These are phyloP conservation scores for Narcine bancroftii DNA, from an alignment of 2,113 vertebrate species.

Conservation along the genomic window DNA sequence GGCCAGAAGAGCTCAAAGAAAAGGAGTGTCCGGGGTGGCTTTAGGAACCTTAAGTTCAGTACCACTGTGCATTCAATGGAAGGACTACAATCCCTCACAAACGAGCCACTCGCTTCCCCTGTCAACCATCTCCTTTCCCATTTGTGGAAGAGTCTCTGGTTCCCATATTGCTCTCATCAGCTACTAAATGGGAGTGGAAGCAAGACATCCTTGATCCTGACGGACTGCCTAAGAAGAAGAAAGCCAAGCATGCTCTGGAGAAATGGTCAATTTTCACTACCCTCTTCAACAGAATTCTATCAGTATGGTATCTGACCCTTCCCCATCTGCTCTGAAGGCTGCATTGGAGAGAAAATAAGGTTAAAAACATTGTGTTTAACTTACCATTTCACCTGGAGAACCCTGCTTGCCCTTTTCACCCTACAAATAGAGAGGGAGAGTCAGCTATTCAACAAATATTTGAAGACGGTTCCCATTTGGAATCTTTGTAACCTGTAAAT, in stretches of 20 bases:
- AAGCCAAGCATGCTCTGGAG: not conserved
- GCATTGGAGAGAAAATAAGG: not conserved
- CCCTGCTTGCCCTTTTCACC: slow-evolving; percentile 58
- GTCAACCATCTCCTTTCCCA: too few species aligned
- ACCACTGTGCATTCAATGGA: too few species aligned
- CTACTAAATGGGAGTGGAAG: too few species aligned
- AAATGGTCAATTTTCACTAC: not conserved
- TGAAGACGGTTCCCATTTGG: not conserved
- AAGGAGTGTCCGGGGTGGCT: too few species aligned
- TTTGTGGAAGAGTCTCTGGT: too few species aligned
- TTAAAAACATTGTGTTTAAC: slow-evolving; percentile 21
- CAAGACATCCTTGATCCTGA: too few species aligned
- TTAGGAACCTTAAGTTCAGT: too few species aligned
- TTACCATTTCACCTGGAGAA: slow-evolving; percentile 55
- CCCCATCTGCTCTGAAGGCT: not conserved
- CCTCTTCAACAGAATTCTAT: not conserved
- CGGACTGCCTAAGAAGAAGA: too few species aligned
- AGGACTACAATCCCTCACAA: too few species aligned
- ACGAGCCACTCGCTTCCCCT: too few species aligned
- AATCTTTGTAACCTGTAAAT: not conserved
- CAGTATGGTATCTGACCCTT: not conserved
- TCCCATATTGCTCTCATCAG: too few species aligned
- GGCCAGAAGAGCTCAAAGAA: too few species aligned
- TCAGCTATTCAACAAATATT: not conserved
- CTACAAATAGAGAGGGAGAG: slow-evolving; percentile 43